Base-by-base conservation (phyloP, 2,888 invertebrate species). In the Acronicta aceris region DNA sequence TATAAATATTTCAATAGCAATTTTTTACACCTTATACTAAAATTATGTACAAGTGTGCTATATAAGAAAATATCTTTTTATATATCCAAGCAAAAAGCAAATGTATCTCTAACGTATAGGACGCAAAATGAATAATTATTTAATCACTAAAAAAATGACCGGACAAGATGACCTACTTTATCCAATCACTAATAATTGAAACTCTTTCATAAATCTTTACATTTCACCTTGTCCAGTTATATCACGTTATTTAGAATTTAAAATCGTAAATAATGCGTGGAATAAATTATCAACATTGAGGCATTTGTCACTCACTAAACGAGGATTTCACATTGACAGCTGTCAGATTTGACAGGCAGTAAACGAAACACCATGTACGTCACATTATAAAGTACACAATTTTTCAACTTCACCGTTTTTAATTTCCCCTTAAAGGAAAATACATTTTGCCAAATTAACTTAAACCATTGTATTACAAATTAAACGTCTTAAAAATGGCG, bases 21-120 rank as follows among this genome's bases (percentile, higher is more conserved):
- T 86, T 87, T 86, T 88, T 88, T 88, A 90, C 90, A 90, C 89
- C 89, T 84, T 87, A 89, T 85, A 86, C 78, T 78, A 81, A 80
- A 78, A 84, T 78, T 91, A 91, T 91, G 85, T 91, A 92, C 91
- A 92, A 81, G 85, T 82, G 81, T 85, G 85, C 77, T 82, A 81
- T 83, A 88, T 89, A 89, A 81, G 86, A 89, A 89, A 89, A 89
- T 89, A 90, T 89, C 69, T 82, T 82, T 84, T 78, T 78, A 72
- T 74, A 78, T 76, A 81, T 81, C 67, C 74, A 84, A 84, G 82
- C 84, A 65, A 81, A 80, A 84, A 84, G 84, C 85, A 79, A 71
- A 67, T 68, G 62, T 72, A 72, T 71, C 65, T 68, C 73, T 68
- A 76, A 74, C 52, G 58, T 65, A 70, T 79, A 84, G 83, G 83